Conservation (phyloP, 2,113 vertebrate genomes). For the Dromaius novaehollandiae region DNA sequence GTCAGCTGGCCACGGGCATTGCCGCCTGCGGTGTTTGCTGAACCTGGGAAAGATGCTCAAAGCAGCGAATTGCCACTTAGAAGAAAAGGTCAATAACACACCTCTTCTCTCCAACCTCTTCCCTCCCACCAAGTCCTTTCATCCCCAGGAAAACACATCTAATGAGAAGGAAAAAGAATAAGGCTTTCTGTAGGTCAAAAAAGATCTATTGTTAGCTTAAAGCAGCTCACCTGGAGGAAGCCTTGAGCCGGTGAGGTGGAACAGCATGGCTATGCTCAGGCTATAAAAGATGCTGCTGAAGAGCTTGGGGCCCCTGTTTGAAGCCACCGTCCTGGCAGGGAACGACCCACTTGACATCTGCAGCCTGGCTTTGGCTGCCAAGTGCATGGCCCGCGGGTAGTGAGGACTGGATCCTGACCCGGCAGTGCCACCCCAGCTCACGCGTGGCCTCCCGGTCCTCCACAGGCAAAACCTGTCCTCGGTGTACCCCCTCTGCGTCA, state of each 20-base stretch:
- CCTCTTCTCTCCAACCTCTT: not conserved
- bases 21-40: not conserved
- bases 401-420: not conserved
- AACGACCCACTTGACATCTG: not conserved
- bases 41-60: not conserved
- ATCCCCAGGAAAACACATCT: not conserved
- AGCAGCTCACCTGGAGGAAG: not conserved
- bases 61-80: not conserved
- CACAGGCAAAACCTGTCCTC: too few relatives aligned
- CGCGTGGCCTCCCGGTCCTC: too few relatives aligned
- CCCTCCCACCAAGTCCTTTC: not conserved
- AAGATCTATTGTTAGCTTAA: not conserved
- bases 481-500: not conserved
- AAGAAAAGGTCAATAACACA: not conserved
- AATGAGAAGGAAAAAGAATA: not conserved
- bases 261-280: too few relatives aligned
- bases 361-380: not conserved
- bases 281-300: not conserved
- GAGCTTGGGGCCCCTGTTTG: not conserved
- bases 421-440: not conserved
- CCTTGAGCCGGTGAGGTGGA: not conserved
- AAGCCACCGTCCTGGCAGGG: not conserved
- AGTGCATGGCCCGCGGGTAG: not conserved
- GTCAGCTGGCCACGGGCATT: not conserved
- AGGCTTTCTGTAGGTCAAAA: not conserved